These are phyloP conservation scores for Diplosoma virens DNA, from an alignment of 23 tunicate species.

Conservation along the genomic window DNA sequence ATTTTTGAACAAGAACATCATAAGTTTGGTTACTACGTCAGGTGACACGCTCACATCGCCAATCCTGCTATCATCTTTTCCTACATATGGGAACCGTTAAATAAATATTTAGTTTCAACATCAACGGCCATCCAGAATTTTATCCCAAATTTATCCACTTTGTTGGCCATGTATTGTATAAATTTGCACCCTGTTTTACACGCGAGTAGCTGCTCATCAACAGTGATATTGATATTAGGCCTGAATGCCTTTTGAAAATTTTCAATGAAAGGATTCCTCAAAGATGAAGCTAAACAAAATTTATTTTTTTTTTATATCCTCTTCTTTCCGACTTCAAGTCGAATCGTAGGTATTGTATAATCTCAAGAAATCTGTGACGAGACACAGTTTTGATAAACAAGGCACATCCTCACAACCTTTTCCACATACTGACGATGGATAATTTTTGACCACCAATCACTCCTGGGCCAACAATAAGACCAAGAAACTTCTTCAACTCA, in stretches of 20 bases:
- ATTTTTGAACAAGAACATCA: neutral
- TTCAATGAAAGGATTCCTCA: neutral
- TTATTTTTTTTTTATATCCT: neutral
- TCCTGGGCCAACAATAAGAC: too few relatives aligned
- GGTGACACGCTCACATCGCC: neutral
- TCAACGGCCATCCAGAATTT: too few relatives aligned
- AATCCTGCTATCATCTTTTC: neutral
- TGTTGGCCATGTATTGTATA: too few relatives aligned
- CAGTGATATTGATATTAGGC: neutral
- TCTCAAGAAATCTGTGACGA: neutral
- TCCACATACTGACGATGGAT: too few relatives aligned
- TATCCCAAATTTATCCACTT: too few relatives aligned
- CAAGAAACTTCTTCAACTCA: too few relatives aligned
- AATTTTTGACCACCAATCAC: too few relatives aligned
- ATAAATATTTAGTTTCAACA: too few relatives aligned
- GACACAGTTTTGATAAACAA: neutral
- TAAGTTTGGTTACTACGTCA: neutral
- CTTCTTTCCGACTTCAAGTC: neutral
- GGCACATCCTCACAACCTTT: neutral
- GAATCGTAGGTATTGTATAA: neutral
- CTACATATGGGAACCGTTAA: too few relatives aligned
- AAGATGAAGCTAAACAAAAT: neutral
- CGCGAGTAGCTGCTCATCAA: neutral
- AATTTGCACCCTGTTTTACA: neutral
- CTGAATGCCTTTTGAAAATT: neutral